These are phyloP conservation scores for Triplophysa bombifrons DNA, from an alignment of 2,797 vertebrate species.

Conservation along the genomic window DNA sequence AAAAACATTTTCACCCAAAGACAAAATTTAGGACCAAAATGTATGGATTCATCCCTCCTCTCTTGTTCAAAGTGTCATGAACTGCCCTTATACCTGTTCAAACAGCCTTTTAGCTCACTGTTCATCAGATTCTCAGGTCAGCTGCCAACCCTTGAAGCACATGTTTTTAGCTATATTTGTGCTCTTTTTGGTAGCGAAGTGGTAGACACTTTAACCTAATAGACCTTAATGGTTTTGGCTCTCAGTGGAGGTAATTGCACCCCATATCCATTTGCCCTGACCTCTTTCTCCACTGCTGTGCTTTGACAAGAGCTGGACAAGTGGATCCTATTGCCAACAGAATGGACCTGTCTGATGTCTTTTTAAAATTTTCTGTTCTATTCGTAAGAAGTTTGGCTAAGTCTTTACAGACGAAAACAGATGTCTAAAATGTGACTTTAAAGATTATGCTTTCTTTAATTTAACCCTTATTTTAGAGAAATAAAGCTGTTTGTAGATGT, in stretches of 20 bases:
- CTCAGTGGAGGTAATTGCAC: constrained; percentile 71
- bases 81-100: constrained; percentile 28
- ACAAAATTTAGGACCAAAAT: background rate
- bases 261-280: constrained; percentile 76
- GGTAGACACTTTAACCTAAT: constrained; percentile 75
- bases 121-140: constrained; percentile 48
- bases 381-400: background rate
- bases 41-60: constrained; percentile 19
- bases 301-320: constrained; percentile 65
- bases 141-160: constrained; percentile 49
- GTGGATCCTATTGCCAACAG: constrained; percentile 60
- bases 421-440: background rate
- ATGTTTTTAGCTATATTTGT: constrained; percentile 60
- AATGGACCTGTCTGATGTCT: constrained; percentile 41
- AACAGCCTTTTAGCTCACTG: constrained; percentile 40
- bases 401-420: background rate
- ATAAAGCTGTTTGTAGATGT: too few relatives aligned
- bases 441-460: too few relatives aligned
- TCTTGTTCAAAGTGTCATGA: constrained; percentile 22
- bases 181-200: constrained; percentile 64
- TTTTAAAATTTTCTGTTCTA: constrained; percentile 1
- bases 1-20: background rate
- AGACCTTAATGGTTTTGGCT: constrained; percentile 74
- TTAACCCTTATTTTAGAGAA: too few relatives aligned
- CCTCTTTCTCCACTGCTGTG: constrained; percentile 64